Evolutionary conservation across 2,113 vertebrate species (phyloP), one percentile per base, ranked within the genome.

Genomic region (Acrocephalus kingi): DNA sequence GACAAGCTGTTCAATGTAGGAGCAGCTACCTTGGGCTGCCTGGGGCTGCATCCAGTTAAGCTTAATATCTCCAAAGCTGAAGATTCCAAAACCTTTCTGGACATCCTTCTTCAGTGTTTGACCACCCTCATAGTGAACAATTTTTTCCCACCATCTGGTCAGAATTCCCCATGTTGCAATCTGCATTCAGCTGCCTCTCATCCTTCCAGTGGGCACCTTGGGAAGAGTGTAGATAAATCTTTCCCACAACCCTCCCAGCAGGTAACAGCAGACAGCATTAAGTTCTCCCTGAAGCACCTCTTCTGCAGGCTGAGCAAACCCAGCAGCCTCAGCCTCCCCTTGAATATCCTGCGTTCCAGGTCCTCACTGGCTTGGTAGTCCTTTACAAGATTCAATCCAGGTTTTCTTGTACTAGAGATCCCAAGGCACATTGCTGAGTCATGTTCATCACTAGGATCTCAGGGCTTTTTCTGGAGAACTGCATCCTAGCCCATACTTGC

Each of bases 151-250:
- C 23, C 3, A 27, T 46, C 45, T 76, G 30, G 23, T 64, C 45
- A 73, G 45, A 83, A 89, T 89, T 51, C 8, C 25, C 30, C 12
- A 7, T 23, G 7, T n/a, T 59, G 52, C 45, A 83, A 24, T 2
- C 1, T 58, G 11, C 35, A 18, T 58, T 43, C 51, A 59, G 25
- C 39, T 68, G 67, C 54, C 23, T 68, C 51, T 76, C 1, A 0
- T 46, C 25, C 37, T 73, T 72, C 49, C 62, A 49, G 25, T 0
- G 1, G 25, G 62, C 43, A 72, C 30, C 24, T 46, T 0, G 0
- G 20, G n/a, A 85, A 83, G 28, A 67, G 20, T 23, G 67, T 33
- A 51, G 16, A 56, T 71, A 59, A 45, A 37, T 54, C 25, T 68
- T 76, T 16, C 35, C 15, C 7, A 8, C 16, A 19, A 19, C 2